phyloP scores from a whole-genome alignment of 2,888 invertebrate species.

The Cyaniris semiargus region DNA sequence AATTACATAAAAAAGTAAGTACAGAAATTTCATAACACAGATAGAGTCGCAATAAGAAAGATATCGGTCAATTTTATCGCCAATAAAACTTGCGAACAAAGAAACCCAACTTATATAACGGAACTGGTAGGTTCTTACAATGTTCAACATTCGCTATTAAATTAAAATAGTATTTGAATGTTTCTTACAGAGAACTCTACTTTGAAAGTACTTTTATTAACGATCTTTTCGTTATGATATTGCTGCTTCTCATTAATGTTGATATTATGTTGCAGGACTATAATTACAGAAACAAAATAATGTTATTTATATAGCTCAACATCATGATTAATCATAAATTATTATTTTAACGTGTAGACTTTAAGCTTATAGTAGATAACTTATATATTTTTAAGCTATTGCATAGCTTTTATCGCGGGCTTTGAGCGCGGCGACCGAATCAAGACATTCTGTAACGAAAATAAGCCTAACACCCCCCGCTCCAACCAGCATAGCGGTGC shows the following conservation, averaged over 20 bases:
- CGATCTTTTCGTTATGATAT: background rate
- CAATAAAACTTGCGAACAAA: conserved; percentile 13
- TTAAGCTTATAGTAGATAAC: too few relatives aligned
- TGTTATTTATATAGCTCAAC: background rate
- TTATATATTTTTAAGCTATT: too few relatives aligned
- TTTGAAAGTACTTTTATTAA: background rate
- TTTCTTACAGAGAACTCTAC: background rate
- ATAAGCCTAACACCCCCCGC: too few relatives aligned
- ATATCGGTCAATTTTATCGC: conserved; percentile 19
- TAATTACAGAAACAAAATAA: background rate
- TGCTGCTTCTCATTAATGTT: background rate
- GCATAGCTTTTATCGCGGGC: too few relatives aligned
- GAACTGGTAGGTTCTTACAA: conserved; percentile 9
- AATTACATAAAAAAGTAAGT: background rate
- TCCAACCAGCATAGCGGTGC: too few relatives aligned
- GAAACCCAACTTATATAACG: background rate
- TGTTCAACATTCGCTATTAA: conserved; percentile 11
- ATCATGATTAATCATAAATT: too few relatives aligned
- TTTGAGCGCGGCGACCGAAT: too few relatives aligned
- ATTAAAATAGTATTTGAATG: conserved; percentile 18
- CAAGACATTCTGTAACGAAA: too few relatives aligned
- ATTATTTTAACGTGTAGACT: too few relatives aligned
- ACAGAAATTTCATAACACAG: conserved; percentile 1
- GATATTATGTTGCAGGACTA: background rate
- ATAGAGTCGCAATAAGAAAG: conserved; percentile 11